These are phyloP conservation scores for Cephus runcator DNA, from an alignment of 2,888 invertebrate genomes.

Conservation along the genomic window DNA sequence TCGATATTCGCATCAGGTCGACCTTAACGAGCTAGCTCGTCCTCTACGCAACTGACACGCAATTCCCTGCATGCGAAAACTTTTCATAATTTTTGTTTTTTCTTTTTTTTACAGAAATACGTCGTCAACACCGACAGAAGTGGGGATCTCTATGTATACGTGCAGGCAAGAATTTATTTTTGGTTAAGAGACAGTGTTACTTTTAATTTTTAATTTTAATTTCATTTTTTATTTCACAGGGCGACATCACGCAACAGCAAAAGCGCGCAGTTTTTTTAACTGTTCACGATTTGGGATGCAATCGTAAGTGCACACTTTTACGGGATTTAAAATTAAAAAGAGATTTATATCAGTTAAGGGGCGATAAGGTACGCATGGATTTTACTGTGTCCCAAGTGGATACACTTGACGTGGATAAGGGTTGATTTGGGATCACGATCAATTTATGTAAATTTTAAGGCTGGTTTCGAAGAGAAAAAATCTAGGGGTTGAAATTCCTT, in stretches of 20 bases:
- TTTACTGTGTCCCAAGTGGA: too few relatives aligned
- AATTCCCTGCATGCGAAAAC: not conserved
- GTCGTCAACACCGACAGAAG: slow-evolving; percentile 79
- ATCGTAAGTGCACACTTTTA: slow-evolving; percentile 71
- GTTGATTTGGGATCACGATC: too few relatives aligned
- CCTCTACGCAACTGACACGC: too few relatives aligned
- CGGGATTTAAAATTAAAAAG: too few relatives aligned
- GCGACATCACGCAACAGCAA: slow-evolving; percentile 82
- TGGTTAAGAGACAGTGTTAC: not conserved
- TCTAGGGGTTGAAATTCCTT: too few relatives aligned
- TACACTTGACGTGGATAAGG: too few relatives aligned
- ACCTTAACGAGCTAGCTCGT: too few relatives aligned
- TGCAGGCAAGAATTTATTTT: slow-evolving; percentile 71
- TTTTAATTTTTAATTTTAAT: not conserved
- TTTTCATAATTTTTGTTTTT: not conserved
- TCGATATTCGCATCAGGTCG: too few relatives aligned
- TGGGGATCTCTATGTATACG: slow-evolving; percentile 80
- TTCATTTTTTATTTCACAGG: slow-evolving; percentile 69
- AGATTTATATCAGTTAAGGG: too few relatives aligned
- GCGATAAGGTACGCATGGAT: too few relatives aligned
- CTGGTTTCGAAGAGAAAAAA: too few relatives aligned
- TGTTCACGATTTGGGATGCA: slow-evolving; percentile 88
- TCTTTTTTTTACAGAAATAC: slow-evolving; percentile 77
- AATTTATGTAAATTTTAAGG: too few relatives aligned
- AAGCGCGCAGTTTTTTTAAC: slow-evolving; percentile 87